These are phyloP conservation scores for Chloroceryle inda DNA, from an alignment of 2,797 vertebrate species.

Conservation along the genomic window DNA sequence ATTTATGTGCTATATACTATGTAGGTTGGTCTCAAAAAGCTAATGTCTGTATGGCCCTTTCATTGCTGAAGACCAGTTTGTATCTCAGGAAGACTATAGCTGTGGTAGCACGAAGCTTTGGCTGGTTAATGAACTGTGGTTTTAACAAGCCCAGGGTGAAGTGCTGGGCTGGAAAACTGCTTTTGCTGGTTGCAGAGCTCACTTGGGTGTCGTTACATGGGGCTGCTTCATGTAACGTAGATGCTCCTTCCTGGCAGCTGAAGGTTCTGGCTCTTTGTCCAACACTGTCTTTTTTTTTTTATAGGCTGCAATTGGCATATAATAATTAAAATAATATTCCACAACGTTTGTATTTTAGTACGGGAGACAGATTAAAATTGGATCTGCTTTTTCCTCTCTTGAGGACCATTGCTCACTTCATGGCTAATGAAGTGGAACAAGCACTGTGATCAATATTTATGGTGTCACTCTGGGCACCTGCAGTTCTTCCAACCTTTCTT, in stretches of 20 bases:
- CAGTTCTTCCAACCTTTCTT: not conserved
- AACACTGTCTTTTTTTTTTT: not conserved
- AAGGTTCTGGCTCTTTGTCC: not conserved
- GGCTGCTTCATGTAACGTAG: not conserved
- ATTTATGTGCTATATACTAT: not conserved
- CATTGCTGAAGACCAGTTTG: not conserved
- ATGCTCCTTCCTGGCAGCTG: not conserved
- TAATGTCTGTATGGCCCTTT: not conserved
- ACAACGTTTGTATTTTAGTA: not conserved
- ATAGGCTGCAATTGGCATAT: not conserved
- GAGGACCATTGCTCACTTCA: not conserved
- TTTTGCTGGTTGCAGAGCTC: not conserved
- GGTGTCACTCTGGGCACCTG: constrained; percentile 28
- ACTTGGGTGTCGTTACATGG: not conserved
- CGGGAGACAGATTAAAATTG: not conserved
- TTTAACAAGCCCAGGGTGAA: not conserved
- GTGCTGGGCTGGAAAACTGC: constrained; percentile 5
- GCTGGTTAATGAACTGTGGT: constrained; percentile 10
- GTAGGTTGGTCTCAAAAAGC: not conserved
- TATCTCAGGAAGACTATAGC: not conserved
- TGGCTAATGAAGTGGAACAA: constrained; percentile 43
- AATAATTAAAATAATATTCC: constrained; percentile 59
- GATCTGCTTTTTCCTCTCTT: not conserved
- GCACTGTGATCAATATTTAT: constrained; percentile 54
- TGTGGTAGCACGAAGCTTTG: not conserved